Percentiles rank a stretch among this genome's conserved stretches.
Conservation (phyloP, 2,113 vertebrate species). For the Cheilinus undulatus region DNA sequence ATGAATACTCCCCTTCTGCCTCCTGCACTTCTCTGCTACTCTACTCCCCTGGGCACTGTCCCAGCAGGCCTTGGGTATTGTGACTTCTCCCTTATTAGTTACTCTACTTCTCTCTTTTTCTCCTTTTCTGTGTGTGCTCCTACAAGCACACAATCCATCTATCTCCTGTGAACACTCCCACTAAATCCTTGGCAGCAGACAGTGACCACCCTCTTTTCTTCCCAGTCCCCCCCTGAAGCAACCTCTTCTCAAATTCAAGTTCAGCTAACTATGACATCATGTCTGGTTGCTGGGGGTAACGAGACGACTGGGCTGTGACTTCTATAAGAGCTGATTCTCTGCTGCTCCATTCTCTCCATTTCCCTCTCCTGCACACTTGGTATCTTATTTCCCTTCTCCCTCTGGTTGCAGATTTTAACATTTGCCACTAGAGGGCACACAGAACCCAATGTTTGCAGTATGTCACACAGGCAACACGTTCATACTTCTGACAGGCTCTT, state of each 20-base stretch:
- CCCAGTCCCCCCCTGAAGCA: slow-evolving; percentile 58
- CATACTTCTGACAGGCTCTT: slow-evolving; percentile 33
- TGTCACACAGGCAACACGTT: neutral
- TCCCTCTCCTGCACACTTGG: slow-evolving; percentile 15
- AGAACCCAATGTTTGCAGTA: slow-evolving; percentile 30
- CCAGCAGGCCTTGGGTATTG: slow-evolving; percentile 70
- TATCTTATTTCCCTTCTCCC: slow-evolving; percentile 31
- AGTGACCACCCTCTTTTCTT: slow-evolving; percentile 86
- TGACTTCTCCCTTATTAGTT: slow-evolving; percentile 76
- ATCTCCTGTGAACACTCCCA: slow-evolving; percentile 69
- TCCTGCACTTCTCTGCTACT: slow-evolving; percentile 65
- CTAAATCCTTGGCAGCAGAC: slow-evolving; percentile 87
- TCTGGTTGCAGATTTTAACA: slow-evolving; percentile 4
- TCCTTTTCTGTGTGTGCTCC: slow-evolving; percentile 18
- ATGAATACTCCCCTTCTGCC: slow-evolving; percentile 70
- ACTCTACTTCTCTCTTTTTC: slow-evolving; percentile 54
- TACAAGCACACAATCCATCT: slow-evolving; percentile 63
- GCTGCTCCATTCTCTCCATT: slow-evolving; percentile 54
- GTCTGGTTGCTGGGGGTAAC: slow-evolving; percentile 93
- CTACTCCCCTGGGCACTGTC: slow-evolving; percentile 70
- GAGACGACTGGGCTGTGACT: slow-evolving; percentile 91
- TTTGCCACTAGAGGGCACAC: slow-evolving; percentile 80
- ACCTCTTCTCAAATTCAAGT: slow-evolving; percentile 89
- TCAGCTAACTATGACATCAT: slow-evolving; percentile 94
- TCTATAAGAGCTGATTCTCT: slow-evolving; percentile 79